Conservation (phyloP, 2,888 invertebrate genomes). For the Orthonevra nobilis region DNA sequence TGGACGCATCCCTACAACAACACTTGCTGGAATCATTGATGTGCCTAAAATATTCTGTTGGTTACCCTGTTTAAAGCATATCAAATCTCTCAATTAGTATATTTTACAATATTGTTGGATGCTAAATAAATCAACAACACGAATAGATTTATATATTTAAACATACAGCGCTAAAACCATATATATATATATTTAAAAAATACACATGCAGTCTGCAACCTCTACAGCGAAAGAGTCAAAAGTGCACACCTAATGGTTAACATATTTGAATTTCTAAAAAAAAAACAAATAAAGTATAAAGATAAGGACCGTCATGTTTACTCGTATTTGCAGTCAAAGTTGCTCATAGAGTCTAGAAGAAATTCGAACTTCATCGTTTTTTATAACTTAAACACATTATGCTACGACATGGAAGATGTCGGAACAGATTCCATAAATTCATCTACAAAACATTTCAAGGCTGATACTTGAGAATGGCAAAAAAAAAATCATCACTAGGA, state of each 20-base stretch:
- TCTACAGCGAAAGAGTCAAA: slow-evolving; percentile 71
- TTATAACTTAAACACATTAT: no score
- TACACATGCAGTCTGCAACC: slow-evolving; percentile 69
- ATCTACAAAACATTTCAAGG: no score
- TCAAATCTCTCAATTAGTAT: slow-evolving; percentile 36
- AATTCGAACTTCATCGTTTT: no score
- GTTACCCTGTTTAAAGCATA: slow-evolving; percentile 81
- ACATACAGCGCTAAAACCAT: slow-evolving; percentile 38
- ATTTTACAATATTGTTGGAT: background rate
- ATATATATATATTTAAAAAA: slow-evolving; percentile 20
- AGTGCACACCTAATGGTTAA: slow-evolving; percentile 71
- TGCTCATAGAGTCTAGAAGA: no score
- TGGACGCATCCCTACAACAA: slow-evolving; percentile 92
- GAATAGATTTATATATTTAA: slow-evolving; percentile 1
- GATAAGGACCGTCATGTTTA: background rate
- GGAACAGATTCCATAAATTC: no score
- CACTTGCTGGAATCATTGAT: slow-evolving; percentile 87
- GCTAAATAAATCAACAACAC: background rate
- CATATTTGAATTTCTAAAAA: slow-evolving; percentile 22
- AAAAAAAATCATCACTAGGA: no score
- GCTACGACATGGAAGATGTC: no score
- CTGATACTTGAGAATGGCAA: no score
- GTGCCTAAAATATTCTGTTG: slow-evolving; percentile 84
- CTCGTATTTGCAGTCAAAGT: background rate
- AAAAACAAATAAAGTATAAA: slow-evolving; percentile 1